A percentile compares a stretch with the other conserved stretches of the same genome.
Conservation (phyloP, 2,888 invertebrate genomes). For the Crematogaster levior region DNA sequence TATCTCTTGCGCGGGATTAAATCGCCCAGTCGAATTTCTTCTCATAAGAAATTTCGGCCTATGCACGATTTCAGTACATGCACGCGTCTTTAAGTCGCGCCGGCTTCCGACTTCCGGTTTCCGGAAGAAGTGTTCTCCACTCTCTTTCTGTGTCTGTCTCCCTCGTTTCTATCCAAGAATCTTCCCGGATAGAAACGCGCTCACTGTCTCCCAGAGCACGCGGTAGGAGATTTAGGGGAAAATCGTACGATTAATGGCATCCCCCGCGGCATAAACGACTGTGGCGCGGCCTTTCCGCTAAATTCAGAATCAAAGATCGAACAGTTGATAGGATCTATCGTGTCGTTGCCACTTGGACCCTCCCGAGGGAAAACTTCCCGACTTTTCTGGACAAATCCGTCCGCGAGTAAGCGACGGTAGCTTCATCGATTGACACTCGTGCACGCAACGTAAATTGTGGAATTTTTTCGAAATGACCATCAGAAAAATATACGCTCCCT, state of each 20-base stretch:
- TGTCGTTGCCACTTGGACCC: constrained; percentile 14
- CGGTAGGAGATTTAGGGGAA: constrained; percentile 80
- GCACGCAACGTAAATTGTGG: background rate
- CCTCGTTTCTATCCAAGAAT: constrained; percentile 65
- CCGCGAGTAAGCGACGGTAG: background rate
- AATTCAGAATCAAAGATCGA: constrained; percentile 64
- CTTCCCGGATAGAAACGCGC: constrained; percentile 69
- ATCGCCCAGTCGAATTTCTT: background rate
- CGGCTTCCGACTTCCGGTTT: constrained; percentile 83
- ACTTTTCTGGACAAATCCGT: constrained; percentile 3
- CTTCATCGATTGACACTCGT: background rate
- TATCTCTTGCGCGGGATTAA: background rate
- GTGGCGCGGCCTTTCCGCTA: constrained; percentile 62
- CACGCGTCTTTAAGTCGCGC: constrained; percentile 81
- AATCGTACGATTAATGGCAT: constrained; percentile 77
- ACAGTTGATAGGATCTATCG: constrained; percentile 65
- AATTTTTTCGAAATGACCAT: background rate
- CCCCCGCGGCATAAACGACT: constrained; percentile 71
- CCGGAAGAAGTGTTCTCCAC: constrained; percentile 78
- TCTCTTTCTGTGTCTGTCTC: constrained; percentile 44
- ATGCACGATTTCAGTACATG: constrained; percentile 54
- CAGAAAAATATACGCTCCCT: background rate
- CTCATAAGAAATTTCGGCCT: background rate
- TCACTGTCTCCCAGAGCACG: constrained; percentile 68
- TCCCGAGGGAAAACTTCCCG: background rate